Evolutionary conservation across 2,113 vertebrate species (phyloP).

Genomic region (Varanus komodoensis): DNA sequence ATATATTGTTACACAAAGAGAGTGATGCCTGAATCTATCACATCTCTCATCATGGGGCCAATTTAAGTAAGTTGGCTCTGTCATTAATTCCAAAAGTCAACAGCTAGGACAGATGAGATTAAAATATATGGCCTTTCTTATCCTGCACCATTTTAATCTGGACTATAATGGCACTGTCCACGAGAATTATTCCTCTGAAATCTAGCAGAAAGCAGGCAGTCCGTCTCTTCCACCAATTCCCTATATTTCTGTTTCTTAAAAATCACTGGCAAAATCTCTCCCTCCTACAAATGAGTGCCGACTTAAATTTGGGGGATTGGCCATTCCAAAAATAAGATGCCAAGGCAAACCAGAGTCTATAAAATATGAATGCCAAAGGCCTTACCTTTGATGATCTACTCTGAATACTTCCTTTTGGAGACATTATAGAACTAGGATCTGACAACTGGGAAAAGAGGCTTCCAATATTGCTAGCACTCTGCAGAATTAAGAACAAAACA

Average conservation of each 20-base stretch:
- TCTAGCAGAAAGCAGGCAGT: not conserved
- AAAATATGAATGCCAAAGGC: not conserved
- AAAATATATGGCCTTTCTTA: not conserved
- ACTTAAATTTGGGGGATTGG: not conserved
- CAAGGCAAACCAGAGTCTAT: not conserved
- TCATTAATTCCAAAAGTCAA: not conserved
- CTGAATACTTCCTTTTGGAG: not conserved
- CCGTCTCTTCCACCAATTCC: not conserved
- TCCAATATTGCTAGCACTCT: not conserved
- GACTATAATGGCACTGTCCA: not conserved
- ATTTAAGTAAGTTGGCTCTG: not conserved
- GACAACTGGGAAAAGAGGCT: not conserved
- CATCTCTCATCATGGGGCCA: not conserved
- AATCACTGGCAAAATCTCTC: not conserved
- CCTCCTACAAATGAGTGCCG: not conserved
- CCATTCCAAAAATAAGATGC: not conserved
- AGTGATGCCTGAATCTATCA: not conserved
- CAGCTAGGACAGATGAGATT: not conserved
- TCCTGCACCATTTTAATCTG: not conserved
- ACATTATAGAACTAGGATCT: not conserved
- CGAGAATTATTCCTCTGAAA: not conserved
- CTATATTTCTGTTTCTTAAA: not conserved
- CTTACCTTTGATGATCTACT: conserved; percentile 23
- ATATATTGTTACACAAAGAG: not conserved
- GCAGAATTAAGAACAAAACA: not conserved